Conservation (phyloP, 1,140 invertebrate genomes). For the Saccostrea echinata region DNA sequence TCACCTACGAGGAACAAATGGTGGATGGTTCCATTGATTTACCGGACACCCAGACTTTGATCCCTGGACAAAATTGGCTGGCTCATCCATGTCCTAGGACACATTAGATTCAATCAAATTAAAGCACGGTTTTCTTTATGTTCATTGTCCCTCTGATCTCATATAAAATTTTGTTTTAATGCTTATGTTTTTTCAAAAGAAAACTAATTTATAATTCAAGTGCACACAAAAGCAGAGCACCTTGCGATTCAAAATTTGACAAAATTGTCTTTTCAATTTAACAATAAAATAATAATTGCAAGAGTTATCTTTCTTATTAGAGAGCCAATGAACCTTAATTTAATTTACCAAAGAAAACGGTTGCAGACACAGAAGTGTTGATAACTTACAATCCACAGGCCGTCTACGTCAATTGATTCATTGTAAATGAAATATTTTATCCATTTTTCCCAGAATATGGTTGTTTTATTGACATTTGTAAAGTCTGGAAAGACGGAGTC, state of each 20-base stretch:
- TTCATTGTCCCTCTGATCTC: too few species aligned
- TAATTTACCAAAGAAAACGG: too few species aligned
- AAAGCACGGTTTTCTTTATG: too few species aligned
- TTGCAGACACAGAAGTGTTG: too few species aligned
- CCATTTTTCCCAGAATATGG: constrained; percentile 78
- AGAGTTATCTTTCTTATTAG: neutral
- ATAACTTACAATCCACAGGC: constrained; percentile 80
- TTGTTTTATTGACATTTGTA: constrained; percentile 66
- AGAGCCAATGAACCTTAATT: too few species aligned
- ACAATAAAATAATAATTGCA: too few species aligned
- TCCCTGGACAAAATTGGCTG: constrained; percentile 88
- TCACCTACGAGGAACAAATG: constrained; percentile 80
- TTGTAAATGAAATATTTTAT: constrained; percentile 76
- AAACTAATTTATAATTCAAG: too few species aligned
- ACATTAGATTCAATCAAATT: neutral
- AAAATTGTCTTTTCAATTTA: too few species aligned
- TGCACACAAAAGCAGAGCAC: too few species aligned
- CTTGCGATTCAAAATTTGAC: too few species aligned
- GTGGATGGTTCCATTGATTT: constrained; percentile 82
- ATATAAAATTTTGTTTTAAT: too few species aligned
- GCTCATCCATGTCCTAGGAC: constrained; percentile 87
- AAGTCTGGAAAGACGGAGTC: constrained; percentile 77
- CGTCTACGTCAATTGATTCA: constrained; percentile 85
- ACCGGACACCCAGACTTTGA: constrained; percentile 79
- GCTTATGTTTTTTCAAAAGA: too few species aligned